phyloP scores from a whole-genome alignment of 2,113 vertebrate genomes.

The Fregata magnificens region DNA sequence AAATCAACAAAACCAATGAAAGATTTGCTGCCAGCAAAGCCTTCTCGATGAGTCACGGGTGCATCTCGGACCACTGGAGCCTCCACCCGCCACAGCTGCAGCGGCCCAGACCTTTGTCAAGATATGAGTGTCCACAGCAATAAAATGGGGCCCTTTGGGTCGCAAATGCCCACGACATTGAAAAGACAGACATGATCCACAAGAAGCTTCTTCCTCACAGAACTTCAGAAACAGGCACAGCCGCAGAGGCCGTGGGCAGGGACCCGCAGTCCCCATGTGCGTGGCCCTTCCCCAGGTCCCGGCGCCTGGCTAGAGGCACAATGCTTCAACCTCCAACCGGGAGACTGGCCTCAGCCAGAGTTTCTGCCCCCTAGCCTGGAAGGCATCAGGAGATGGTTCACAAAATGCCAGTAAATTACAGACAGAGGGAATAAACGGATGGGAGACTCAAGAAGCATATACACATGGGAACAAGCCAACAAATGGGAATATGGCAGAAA shows the following conservation, averaged over 20 bases:
- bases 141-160: background rate
- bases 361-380: background rate
- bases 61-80: background rate
- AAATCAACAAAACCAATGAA: slow-evolving; percentile 34
- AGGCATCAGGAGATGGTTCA: background rate
- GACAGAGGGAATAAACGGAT: background rate
- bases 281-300: fast-evolving
- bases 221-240: background rate
- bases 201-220: background rate
- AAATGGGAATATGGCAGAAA: background rate
- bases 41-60: background rate
- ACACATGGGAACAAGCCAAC: background rate
- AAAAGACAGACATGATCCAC: background rate
- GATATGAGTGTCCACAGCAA: background rate
- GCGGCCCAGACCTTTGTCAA: background rate
- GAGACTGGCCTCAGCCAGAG: background rate
- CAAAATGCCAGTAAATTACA: background rate
- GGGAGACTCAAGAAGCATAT: background rate
- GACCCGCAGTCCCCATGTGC: fast-evolving
- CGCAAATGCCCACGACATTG: background rate
- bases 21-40: background rate
- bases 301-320: fast-evolving
- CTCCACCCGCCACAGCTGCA: background rate
- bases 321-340: fast-evolving
- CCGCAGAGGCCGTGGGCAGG: background rate